These are phyloP conservation scores for Columbina picui DNA, from an alignment of 2,113 vertebrate genomes.

Conservation along the genomic window DNA sequence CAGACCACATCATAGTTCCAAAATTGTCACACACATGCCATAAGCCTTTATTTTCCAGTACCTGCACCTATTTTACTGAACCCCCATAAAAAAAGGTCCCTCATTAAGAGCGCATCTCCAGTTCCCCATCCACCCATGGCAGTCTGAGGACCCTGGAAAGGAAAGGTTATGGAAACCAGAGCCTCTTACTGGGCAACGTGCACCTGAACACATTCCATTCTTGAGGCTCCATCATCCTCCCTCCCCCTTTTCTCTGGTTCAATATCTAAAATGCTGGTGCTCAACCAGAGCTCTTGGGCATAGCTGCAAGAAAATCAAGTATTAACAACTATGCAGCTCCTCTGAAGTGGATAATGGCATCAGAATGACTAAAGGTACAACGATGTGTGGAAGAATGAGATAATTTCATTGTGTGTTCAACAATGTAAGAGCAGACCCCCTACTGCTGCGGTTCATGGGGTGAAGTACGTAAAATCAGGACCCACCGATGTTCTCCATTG, in stretches of 20 bases:
- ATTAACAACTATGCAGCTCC: neutral
- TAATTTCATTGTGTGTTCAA: too few relatives aligned
- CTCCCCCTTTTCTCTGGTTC: neutral
- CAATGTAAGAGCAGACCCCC: neutral
- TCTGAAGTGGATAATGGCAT: neutral
- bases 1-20: neutral
- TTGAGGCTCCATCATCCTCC: neutral
- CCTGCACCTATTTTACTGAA: neutral
- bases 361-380: neutral
- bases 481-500: fast-evolving
- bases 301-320: neutral
- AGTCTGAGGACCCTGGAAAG: neutral
- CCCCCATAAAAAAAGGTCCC: neutral
- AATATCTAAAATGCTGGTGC: too few relatives aligned
- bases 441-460: neutral
- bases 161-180: neutral
- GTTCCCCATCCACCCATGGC: neutral
- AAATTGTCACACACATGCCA: fast-evolving
- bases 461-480: neutral
- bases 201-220: neutral
- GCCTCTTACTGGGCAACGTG: neutral
- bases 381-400: fast-evolving
- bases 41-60: neutral
- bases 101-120: neutral
- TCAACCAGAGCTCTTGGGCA: neutral